These are phyloP conservation scores for Penaeus indicus DNA, from an alignment of 1,140 invertebrate genomes.

Conservation along the genomic window DNA sequence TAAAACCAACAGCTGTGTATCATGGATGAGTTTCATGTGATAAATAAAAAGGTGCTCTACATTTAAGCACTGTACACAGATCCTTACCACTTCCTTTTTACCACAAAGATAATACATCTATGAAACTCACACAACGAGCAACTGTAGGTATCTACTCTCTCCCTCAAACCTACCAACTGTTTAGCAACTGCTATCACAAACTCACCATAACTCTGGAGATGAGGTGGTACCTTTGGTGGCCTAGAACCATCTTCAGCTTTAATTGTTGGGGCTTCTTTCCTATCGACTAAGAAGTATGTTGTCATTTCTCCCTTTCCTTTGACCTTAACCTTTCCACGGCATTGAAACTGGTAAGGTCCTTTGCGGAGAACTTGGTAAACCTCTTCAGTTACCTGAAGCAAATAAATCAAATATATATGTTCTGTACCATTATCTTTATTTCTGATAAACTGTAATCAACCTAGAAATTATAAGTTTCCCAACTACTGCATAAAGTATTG, in stretches of 20 bases:
- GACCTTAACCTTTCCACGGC: constrained; percentile 88
- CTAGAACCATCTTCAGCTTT: constrained; percentile 72
- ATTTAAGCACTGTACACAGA: too few species aligned
- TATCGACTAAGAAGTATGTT: constrained; percentile 87
- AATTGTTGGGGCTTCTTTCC: constrained; percentile 75
- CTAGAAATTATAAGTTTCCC: too few species aligned
- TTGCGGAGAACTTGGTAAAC: constrained; percentile 81
- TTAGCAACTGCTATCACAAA: constrained; percentile 49
- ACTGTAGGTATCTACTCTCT: constrained; percentile 29
- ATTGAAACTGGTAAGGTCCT: constrained; percentile 83
- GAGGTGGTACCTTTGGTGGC: constrained; percentile 53
- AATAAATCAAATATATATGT: neutral
- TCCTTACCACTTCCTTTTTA: too few species aligned
- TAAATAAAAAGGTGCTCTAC: too few species aligned
- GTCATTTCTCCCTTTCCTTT: constrained; percentile 96
- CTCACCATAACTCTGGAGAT: constrained; percentile 59
- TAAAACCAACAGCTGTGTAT: too few species aligned
- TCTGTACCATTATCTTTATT: too few species aligned
- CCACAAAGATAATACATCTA: too few species aligned
- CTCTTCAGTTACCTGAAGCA: constrained; percentile 81
- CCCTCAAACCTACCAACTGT: constrained; percentile 38
- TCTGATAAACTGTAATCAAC: too few species aligned
- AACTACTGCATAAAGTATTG: too few species aligned
- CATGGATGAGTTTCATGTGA: too few species aligned
- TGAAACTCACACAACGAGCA: neutral